These are phyloP conservation scores for Dendroctonus ponderosae DNA, from an alignment of 1,140 invertebrate genomes.

Conservation along the genomic window DNA sequence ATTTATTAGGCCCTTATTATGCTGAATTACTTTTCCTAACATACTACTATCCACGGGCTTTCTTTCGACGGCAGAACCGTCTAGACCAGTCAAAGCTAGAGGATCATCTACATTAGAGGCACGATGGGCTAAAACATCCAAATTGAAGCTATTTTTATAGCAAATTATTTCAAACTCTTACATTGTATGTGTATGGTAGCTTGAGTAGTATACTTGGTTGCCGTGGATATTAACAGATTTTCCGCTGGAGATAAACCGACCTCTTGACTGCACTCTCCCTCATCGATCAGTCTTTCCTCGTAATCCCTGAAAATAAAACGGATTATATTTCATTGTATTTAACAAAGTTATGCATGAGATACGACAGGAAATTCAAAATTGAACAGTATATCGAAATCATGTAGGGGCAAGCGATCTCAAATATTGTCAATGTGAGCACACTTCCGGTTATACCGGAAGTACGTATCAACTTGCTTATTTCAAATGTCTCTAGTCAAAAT, in stretches of 20 bases:
- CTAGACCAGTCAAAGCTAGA: conserved; percentile 22
- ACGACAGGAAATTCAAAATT: no score
- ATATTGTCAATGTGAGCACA: no score
- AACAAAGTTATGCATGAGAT: no score
- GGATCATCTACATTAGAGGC: conserved; percentile 39
- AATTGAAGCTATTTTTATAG: neutral
- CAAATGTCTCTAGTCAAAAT: no score
- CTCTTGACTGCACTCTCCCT: conserved; percentile 6
- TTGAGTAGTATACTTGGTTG: conserved; percentile 24
- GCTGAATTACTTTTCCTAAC: conserved; percentile 30
- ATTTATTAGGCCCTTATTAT: conserved; percentile 36
- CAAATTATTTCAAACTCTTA: conserved; percentile 12
- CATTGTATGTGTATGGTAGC: conserved; percentile 28
- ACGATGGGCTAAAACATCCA: conserved; percentile 23
- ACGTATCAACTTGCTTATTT: no score
- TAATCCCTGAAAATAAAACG: conserved; percentile 11
- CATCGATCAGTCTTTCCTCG: conserved; percentile 24
- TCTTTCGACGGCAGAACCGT: conserved; percentile 20
- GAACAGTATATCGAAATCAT: no score
- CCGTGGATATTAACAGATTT: conserved; percentile 9
- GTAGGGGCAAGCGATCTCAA: no score
- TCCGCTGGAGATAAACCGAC: conserved; percentile 11
- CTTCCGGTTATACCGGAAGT: no score
- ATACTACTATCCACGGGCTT: conserved; percentile 25
- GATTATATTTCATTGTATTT: no score